Conservation (phyloP, 2,888 invertebrate species). For the Drosophila neutralis region DNA sequence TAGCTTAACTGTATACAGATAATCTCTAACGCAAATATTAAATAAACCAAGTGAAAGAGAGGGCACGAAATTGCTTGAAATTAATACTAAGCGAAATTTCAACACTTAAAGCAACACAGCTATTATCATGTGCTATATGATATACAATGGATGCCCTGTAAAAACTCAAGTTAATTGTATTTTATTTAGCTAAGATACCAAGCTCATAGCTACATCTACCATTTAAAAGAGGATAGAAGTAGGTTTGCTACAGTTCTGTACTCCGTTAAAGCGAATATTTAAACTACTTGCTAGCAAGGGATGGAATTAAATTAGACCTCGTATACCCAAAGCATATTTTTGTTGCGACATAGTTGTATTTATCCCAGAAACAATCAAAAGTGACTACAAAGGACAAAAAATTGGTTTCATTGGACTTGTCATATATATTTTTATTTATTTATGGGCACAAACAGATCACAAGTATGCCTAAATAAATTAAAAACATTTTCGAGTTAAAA, state of each 20-base stretch:
- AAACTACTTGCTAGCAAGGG: neutral
- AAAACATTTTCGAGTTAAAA: neutral
- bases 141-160: neutral
- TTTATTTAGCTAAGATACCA: neutral
- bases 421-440: neutral
- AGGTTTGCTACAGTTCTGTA: neutral
- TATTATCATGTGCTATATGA: neutral
- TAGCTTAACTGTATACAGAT: conserved; percentile 21
- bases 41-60: neutral
- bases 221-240: neutral
- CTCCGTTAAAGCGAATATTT: neutral
- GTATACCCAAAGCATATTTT: neutral
- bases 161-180: neutral
- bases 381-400: neutral
- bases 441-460: neutral
- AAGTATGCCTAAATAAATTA: too few species aligned
- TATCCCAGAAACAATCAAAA: neutral
- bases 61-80: neutral
- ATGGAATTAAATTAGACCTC: neutral
- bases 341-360: neutral
- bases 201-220: neutral
- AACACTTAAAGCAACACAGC: neutral
- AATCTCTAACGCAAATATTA: conserved; percentile 1
- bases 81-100: conserved; percentile 1
- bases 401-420: neutral